A percentile compares a stretch with the other conserved stretches of the same genome.
phyloP scores from a whole-genome alignment of 2,113 vertebrate genomes.

The Tragelaphus imberbis region DNA sequence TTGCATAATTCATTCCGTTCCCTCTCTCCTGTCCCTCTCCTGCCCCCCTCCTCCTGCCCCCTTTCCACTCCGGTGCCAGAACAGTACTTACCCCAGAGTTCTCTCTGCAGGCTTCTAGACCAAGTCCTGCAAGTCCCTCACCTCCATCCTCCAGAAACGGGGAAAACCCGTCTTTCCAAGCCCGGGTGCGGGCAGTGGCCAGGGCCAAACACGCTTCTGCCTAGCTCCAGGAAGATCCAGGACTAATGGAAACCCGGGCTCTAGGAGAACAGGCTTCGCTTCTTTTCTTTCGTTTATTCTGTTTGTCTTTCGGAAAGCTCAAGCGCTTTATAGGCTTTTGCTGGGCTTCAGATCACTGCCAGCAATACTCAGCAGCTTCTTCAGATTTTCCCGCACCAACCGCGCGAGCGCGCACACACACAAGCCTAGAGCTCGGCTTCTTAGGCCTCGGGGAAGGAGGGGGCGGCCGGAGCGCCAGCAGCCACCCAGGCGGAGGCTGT shows the following conservation, averaged over 20 bases:
- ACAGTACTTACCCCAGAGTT: conserved; percentile 63
- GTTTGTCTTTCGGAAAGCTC: conserved; percentile 17
- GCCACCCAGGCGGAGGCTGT: neutral
- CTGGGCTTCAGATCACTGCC: conserved; percentile 19
- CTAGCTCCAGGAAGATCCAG: neutral
- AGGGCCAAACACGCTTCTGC: neutral
- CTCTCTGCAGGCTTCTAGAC: conserved; percentile 9
- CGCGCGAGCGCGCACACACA: conserved; percentile 12
- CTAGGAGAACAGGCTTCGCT: neutral
- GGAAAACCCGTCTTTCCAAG: neutral
- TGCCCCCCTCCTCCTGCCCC: neutral
- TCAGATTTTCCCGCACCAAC: conserved; percentile 9
- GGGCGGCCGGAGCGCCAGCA: conserved; percentile 38
- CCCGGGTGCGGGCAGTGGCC: neutral
- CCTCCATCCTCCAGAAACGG: conserved; percentile 18
- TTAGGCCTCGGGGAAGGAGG: conserved; percentile 33
- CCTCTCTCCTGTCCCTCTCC: neutral
- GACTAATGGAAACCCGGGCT: neutral
- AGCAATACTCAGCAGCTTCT: conserved; percentile 11
- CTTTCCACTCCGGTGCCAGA: neutral
- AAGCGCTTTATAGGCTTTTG: conserved; percentile 34
- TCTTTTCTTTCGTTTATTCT: neutral
- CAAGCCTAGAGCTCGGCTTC: neutral
- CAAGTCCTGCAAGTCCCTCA: conserved; percentile 35
- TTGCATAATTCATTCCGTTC: conserved; percentile 42